These are phyloP conservation scores for Terrapene triunguis DNA, from an alignment of 2,113 vertebrate genomes.

Conservation along the genomic window DNA sequence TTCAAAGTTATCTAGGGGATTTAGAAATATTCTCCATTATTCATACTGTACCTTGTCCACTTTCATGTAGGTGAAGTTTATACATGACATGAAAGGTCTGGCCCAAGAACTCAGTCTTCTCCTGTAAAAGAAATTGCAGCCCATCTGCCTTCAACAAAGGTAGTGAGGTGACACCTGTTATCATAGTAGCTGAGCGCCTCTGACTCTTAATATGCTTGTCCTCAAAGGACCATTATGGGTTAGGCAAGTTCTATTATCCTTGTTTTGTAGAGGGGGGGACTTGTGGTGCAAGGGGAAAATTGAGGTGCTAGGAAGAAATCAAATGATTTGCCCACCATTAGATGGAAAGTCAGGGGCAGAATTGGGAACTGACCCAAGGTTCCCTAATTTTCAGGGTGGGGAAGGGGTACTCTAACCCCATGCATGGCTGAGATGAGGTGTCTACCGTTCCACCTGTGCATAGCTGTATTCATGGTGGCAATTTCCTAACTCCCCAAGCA, in stretches of 20 bases:
- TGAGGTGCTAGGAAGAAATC: background rate
- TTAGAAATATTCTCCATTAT: background rate
- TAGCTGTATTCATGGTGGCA: no score
- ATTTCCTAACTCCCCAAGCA: background rate
- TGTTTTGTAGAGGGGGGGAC: background rate
- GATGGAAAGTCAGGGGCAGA: background rate
- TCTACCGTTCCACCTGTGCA: background rate
- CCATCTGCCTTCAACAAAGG: background rate
- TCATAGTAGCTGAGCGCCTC: no score
- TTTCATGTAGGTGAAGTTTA: background rate
- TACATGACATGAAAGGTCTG: background rate
- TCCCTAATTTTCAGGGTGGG: background rate
- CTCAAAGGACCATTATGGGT: background rate
- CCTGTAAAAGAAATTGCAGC: background rate
- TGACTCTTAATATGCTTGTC: background rate
- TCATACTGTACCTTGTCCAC: background rate
- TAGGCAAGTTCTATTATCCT: background rate
- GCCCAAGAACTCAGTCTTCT: background rate
- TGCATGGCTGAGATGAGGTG: no score
- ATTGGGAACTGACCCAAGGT: no score
- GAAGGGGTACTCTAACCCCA: background rate
- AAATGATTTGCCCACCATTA: background rate
- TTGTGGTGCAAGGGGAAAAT: background rate
- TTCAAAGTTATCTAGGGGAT: background rate
- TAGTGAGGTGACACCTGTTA: background rate